phyloP scores from a whole-genome alignment of 2,113 vertebrate species.

The Eidolon helvum region DNA sequence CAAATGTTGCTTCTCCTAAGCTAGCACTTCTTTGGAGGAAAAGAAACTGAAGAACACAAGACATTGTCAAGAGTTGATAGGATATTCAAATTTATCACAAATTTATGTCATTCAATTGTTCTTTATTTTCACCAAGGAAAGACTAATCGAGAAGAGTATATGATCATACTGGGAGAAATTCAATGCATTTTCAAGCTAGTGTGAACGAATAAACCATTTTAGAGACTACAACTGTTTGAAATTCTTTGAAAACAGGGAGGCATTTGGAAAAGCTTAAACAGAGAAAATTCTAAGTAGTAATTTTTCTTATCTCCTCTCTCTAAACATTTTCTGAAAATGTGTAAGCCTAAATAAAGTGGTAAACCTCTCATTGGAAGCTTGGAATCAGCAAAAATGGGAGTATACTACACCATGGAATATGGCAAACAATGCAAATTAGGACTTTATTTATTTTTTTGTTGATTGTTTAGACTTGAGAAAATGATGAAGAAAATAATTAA shows the following conservation, averaged over 20 bases:
- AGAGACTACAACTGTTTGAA: not conserved
- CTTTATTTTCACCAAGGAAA: not conserved
- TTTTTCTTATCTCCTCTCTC: constrained; percentile 3
- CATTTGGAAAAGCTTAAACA: constrained; percentile 18
- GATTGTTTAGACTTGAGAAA: constrained; percentile 7
- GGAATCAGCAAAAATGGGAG: not conserved
- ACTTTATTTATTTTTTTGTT: not conserved
- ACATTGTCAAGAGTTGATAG: not conserved
- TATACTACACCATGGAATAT: not conserved
- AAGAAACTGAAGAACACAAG: not conserved
- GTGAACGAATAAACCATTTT: constrained; percentile 7
- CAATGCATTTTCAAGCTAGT: constrained; percentile 10
- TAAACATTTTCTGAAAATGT: constrained; percentile 20
- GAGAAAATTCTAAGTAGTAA: constrained; percentile 9
- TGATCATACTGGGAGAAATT: not conserved
- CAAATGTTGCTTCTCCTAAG: not conserved
- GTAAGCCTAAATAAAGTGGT: not conserved
- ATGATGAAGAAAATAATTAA: not conserved
- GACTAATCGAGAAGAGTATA: not conserved
- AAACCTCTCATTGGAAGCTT: not conserved
- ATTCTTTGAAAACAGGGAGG: not conserved
- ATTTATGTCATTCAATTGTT: not conserved
- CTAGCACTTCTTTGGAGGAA: not conserved
- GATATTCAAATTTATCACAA: not conserved
- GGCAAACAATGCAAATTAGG: not conserved